A percentile compares a stretch with the other conserved stretches of the same genome.
Evolutionary conservation across 2,797 vertebrate genomes (phyloP).

Genomic region (Rhinella marina): DNA sequence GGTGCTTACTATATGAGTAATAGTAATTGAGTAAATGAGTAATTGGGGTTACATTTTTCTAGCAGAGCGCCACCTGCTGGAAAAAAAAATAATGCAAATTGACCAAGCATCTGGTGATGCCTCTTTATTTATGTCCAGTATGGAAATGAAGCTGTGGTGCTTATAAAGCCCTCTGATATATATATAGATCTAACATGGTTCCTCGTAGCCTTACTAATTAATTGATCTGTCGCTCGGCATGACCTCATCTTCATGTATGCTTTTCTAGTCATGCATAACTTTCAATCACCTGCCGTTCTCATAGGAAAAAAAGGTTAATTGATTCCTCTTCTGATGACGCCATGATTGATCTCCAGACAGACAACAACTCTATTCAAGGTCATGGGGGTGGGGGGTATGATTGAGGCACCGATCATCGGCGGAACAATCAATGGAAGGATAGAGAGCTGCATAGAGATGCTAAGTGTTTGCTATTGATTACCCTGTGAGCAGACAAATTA

Average conservation of each 20-base stretch:
- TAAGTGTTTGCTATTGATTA: slow-evolving; percentile 45
- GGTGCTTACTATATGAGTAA: no score
- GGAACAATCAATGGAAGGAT: slow-evolving; percentile 15
- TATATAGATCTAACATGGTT: not conserved
- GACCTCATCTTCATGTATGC: not conserved
- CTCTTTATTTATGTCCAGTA: not conserved
- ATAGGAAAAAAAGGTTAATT: slow-evolving; percentile 22
- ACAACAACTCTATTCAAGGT: slow-evolving; percentile 19
- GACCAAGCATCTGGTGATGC: not conserved
- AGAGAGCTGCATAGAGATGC: slow-evolving; percentile 14
- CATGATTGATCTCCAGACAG: slow-evolving; percentile 39
- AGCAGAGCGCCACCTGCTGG: not conserved
- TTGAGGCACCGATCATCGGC: slow-evolving; percentile 34
- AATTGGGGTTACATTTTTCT: no score
- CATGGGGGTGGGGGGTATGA: not conserved
- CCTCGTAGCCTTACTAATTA: not conserved
- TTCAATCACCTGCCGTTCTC: slow-evolving; percentile 22
- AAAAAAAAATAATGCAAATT: no score
- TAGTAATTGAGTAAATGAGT: no score
- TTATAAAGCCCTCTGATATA: not conserved
- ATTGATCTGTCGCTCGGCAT: not conserved
- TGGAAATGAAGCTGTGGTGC: not conserved
- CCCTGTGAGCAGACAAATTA: not conserved
- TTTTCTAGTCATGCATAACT: slow-evolving; percentile 19
- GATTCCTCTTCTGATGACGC: slow-evolving; percentile 6